Percentiles rank a stretch among this genome's conserved stretches.
phyloP scores from a whole-genome alignment of 2,888 invertebrate species.

The Melanostoma mellinum region DNA sequence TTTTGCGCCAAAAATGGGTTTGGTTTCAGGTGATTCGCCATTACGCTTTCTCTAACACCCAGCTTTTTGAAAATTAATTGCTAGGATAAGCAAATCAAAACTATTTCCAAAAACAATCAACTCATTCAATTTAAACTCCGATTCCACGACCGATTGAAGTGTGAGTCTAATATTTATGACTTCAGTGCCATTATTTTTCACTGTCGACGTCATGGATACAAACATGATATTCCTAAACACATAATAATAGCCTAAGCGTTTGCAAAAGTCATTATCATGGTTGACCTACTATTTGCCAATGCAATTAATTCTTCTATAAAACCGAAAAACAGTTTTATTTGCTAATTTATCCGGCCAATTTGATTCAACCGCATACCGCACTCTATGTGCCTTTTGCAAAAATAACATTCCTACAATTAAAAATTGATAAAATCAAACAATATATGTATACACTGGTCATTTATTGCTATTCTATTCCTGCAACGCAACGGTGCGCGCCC shows the following conservation, averaged over 20 bases:
- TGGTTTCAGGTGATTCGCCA: too few relatives aligned
- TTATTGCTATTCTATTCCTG: too few relatives aligned
- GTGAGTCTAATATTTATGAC: slow-evolving; percentile 27
- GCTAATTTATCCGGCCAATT: slow-evolving; percentile 64
- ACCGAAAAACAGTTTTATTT: slow-evolving; percentile 59
- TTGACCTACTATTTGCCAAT: slow-evolving; percentile 26
- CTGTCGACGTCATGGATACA: not conserved
- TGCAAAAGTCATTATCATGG: slow-evolving; percentile 54
- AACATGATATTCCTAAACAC: not conserved
- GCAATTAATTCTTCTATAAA: slow-evolving; percentile 53
- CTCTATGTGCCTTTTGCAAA: not conserved
- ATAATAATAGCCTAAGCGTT: slow-evolving; percentile 19
- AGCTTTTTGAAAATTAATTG: too few relatives aligned
- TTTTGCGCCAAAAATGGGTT: too few relatives aligned
- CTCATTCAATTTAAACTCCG: not conserved
- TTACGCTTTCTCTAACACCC: too few relatives aligned
- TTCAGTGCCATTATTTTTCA: slow-evolving; percentile 23
- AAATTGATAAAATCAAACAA: slow-evolving; percentile 52
- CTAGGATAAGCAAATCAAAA: too few relatives aligned
- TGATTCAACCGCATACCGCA: slow-evolving; percentile 28
- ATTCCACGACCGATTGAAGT: slow-evolving; percentile 32
- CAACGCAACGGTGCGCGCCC: not conserved
- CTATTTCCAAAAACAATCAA: too few relatives aligned
- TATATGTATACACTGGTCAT: too few relatives aligned
- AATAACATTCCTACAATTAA: slow-evolving; percentile 35